Base-by-base conservation (phyloP, 2,113 vertebrate species). In the Cercopithecus mona region DNA sequence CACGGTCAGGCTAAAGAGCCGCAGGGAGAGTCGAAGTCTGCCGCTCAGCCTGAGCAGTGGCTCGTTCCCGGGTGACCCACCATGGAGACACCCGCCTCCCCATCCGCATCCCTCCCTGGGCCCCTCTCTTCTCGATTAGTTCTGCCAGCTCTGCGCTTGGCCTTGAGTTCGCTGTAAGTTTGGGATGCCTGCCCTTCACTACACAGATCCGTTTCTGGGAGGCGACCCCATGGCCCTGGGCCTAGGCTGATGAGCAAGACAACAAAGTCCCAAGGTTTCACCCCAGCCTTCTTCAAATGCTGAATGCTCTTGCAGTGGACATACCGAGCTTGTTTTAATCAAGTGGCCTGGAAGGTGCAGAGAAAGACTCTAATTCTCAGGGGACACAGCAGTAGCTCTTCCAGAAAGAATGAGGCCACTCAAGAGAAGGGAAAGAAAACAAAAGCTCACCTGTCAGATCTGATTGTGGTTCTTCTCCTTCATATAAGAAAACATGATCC, bases 401-500 rank as follows among this genome's bases (percentile, higher is more conserved):
- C 0, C 78, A 57, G 13, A 48, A 55, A 35, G 6, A 68, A 68
- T 3, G 6, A 57, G 14, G 38, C 30, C 57, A 17, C 13, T 2
- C 0, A 22, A 23, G 9, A 70, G 35, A 38, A 17, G 55, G 30
- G 18, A 18, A 17, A 38, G 82, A 11, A 66, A 43, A 22, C 70
- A 45, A 61, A 93, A 73, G 93, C 94, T 99, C 96, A 99, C 99
- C 99, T 98, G 97, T 98, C 3, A 50, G 80, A 72, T 96, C 97
- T 11, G 87, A 93, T 23, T 93, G 93, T 1, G 93, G 91, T 95
- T 98, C 98, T 40, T 97, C 98, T 81, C 98, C 98, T 96, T 99
- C 98, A 92, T 98, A 95, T 76, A 99, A 96, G 35, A 99, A 96
- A 82, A 98, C 91, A 8, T 99, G 99, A 98, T 99, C 99, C 99